phyloP scores from a whole-genome alignment of 2,888 invertebrate species.

The Agrypnus murinus region DNA sequence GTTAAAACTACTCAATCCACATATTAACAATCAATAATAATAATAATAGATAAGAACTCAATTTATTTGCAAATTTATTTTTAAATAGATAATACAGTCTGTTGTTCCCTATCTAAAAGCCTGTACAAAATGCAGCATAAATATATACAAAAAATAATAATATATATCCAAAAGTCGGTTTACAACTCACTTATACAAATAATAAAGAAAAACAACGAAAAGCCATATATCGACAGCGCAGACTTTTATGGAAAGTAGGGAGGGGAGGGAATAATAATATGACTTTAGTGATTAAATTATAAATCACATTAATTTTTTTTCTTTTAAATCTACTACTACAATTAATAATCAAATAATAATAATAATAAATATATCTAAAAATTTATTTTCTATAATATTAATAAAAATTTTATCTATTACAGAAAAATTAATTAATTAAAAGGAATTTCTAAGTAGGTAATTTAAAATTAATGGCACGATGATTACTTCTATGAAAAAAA shows the following conservation, averaged over 20 bases:
- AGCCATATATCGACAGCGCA: conserved; percentile 38
- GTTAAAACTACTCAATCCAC: too few relatives aligned
- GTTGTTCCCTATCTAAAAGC: conserved; percentile 69
- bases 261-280: conserved; percentile 1
- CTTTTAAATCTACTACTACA: conserved; percentile 21
- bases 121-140: conserved; percentile 69
- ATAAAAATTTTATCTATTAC: conserved; percentile 25
- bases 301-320: conserved; percentile 41
- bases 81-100: conserved; percentile 69
- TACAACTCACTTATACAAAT: conserved; percentile 41
- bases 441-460: too few relatives aligned
- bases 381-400: conserved; percentile 14
- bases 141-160: conserved; percentile 63
- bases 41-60: not conserved
- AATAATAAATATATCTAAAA: conserved; percentile 34
- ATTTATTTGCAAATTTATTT: conserved; percentile 67
- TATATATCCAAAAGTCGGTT: conserved; percentile 60
- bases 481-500: conserved; percentile 17
- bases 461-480: conserved; percentile 50
- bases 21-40: too few relatives aligned
- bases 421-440: conserved; percentile 27
- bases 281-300: conserved; percentile 31
- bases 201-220: conserved; percentile 34
- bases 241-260: conserved; percentile 11
- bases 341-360: too few relatives aligned